Conservation (phyloP, 2,113 vertebrate genomes). For the Notarius lentiginosus region DNA sequence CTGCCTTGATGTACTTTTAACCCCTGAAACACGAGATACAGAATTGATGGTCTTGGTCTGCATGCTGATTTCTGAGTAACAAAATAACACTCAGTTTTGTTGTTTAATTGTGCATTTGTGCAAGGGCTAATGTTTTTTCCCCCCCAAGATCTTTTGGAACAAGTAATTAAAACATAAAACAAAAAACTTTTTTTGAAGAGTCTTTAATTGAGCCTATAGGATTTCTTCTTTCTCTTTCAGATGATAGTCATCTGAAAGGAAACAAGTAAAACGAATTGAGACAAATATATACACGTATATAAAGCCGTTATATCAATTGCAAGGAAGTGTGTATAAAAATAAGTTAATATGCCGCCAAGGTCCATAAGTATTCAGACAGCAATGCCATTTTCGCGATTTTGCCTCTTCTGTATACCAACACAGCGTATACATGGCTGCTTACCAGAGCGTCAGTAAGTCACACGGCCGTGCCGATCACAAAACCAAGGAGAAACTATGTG, state of each 20-base stretch:
- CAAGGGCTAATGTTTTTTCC: slow-evolving; percentile 74
- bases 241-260: neutral
- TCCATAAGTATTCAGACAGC: no score
- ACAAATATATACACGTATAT: neutral
- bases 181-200: slow-evolving; percentile 37
- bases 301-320: neutral
- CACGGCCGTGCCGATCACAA: no score
- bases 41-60: slow-evolving; percentile 75
- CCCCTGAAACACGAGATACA: slow-evolving; percentile 53
- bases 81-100: slow-evolving; percentile 67
- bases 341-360: no score
- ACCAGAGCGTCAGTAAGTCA: no score
- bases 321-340: no score
- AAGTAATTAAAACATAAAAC: slow-evolving; percentile 50
- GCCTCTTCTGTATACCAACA: no score
- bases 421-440: no score
- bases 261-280: neutral
- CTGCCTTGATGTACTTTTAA: slow-evolving; percentile 70
- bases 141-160: slow-evolving; percentile 63
- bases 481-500: no score
- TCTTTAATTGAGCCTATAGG: slow-evolving; percentile 16
- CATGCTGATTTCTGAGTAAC: slow-evolving; percentile 68
- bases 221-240: neutral
- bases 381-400: no score
- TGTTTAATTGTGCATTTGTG: slow-evolving; percentile 69